Evolutionary conservation across 2,888 invertebrate species (phyloP), one percentile per base, ranked within the genome.

Genomic region (Hypselothyrea guttata): DNA sequence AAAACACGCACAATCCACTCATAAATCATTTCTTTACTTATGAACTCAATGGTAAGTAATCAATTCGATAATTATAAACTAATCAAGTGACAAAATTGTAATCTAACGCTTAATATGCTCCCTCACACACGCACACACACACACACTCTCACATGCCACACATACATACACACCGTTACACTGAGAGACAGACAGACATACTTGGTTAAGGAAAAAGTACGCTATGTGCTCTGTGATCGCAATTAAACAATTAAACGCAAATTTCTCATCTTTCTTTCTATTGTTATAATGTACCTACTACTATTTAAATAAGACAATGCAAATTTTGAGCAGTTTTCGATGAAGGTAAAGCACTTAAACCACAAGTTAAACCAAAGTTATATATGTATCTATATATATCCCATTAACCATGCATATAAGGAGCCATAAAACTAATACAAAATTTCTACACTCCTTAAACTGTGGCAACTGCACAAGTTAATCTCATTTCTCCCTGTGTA

Each of bases 201-300:
- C 35, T 13, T 15, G 7, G 34, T 22, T 9, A 12, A 44, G 12
- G 35, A 31, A 12, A 46, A 38, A 13, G 16, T 22, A 11, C 38
- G 16, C 35, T 58, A 74, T 22, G 22, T 22, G 22, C 5, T n/a
- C 66, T 82, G 76, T 71, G 71, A 70, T 71, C 75, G 69, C 75
- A 78, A n/a, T n/a, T n/a, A n/a, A n/a, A 79, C 77, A 92, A 82
- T 84, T 87, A 87, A 88, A 87, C 82, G 83, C 84, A 79, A 78
- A 86, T 86, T 89, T 89, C 87, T 89, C 88, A 88, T 88, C 87
- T 89, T 88, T 89, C 89, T 89, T 88, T 90, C 88, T 82, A 82
- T 84, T 82, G 73, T 81, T 81, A 81, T 77, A 73, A 67, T 79
- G 22, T 78, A 81, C 79, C 79, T 79, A 73, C 83, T 78, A 73